Evolutionary conservation across 2,797 vertebrate genomes (phyloP), one percentile per base, ranked within the genome.

Genomic region (Rhyacichthys aspro): DNA sequence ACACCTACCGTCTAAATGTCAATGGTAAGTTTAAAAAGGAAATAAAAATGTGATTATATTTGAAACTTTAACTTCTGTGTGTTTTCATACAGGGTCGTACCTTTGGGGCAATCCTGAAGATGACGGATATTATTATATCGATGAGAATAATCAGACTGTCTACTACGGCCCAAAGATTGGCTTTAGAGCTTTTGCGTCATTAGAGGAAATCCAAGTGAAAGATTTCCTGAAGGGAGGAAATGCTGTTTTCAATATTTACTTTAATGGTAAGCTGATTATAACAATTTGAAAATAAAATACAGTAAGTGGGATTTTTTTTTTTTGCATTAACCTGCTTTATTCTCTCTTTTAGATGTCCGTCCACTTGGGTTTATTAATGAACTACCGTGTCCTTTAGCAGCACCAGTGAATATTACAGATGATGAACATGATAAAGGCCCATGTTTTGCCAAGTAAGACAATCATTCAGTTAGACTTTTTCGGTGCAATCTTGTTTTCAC

Each of bases 101-200:
- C 14, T 9, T 32, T 50, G 48, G 48, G 48, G 48, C 33, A 50
- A 50, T 11, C 48, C 32, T 11, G 33, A 50, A 50, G 48, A 50
- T 15, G 32, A 50, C 9, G 48, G 48, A 17, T 17, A 8, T 0
- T 36, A 6, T 50, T 50, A 17, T 7, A 17, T 54, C 14, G 18
- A 54, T 28, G 17, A 23, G 2, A 9, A 41, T 54, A 28, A 28
- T 54, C 8, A 54, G 8, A n/a, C 18, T 1, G 12, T 39, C 14
- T 54, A 8, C 12, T 39, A n/a, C 23, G 50, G 50, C 12, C 36
- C 50, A 4, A 19, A 19, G 32, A 50, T 37, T 37, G 48, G 48
- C 33, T 12, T 18, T 1, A 11, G 0, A 2, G 0, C 2, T 37
- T 54, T 54, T 11, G 5, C 12, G n/a, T 2, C 8, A 9, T 28